Evolutionary conservation across 2,113 vertebrate species (phyloP), one percentile per base, ranked within the genome.

Genomic region (Ciconia stormi): DNA sequence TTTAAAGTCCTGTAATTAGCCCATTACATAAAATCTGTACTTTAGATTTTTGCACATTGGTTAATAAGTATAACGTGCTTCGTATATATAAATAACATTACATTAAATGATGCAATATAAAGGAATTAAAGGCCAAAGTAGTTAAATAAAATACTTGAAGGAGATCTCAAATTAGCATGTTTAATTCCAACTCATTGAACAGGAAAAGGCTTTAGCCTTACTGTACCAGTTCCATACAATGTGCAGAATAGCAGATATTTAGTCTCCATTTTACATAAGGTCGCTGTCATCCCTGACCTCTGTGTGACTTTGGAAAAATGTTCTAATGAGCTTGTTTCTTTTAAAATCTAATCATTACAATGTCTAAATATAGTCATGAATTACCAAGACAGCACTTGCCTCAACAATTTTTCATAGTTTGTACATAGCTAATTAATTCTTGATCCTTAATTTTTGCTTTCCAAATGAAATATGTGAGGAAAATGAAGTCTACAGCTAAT

Each of bases 161-260:
- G 98, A 98, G 98, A 98, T 98, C 96, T 98, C 98, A 98, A 99
- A 98, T 99, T 99, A 99, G 98, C 99, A 98, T 98, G 98, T 98
- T 99, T 99, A 99, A 99, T 99, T 98, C 99, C 98, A 99, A 98
- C 98, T 99, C 98, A 98, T 97, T 99, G 98, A 98, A 98, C 98
- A 98, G 98, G 94, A 99, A 99, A 99, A 98, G 98, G 98, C 98
- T 98, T 98, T 96, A 98, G 98, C 98, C 97, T 94, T 99, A 99
- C 99, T 99, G 99, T 99, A 99, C 98, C 96, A 96, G 96, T 97
- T 98, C 98, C 97, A 93, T 97, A 97, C 65, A 96, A 65, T 82
- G 46, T 92, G 61, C 76, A 80, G 67, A 71, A 71, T 32, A 71
- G 83, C 21, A 87, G 92, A 96, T 95, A 95, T 86, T 81, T 36